Evolutionary conservation across 2,113 vertebrate species (phyloP), one percentile per base, ranked within the genome.

Genomic region (Trogon surrucura): DNA sequence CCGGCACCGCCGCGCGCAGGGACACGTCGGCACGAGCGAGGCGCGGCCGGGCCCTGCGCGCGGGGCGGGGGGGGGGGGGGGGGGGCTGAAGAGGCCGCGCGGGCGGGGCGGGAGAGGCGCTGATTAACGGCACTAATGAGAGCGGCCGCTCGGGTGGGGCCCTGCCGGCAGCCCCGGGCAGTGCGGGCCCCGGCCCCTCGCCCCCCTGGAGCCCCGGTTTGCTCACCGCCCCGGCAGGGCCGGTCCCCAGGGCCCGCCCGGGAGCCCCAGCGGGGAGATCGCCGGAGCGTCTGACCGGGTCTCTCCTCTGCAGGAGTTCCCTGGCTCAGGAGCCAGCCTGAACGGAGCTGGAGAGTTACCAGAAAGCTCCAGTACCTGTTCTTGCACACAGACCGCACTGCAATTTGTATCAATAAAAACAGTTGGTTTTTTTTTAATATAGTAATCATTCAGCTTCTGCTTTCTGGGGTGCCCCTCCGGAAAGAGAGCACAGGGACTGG

Each of bases 161-260:
- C 4, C n/a, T 8, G 57, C 41, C 22, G 6, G 58, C 65, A 4
- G 48, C 45, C n/a, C 18, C 6, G 9, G 36, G 11, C 16, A 45
- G 44, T 45, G 44, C 1, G 13, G 16, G 3, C 9, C 13, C 29
- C 27, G 0, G 32, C 47, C 45, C 15, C 47, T 7, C 22, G 13
- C 10, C 23, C 14, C 20, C 30, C 11, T 13, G 13, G 32, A 16
- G 8, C 16, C 3, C 3, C 61, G 16, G 3, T 11, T n/a, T 16
- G 8, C 29, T 18, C 5, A 30, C 21, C 21, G 44, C 7, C 38
- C 8, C 27, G 7, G 22, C 19, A 3, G 6, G 47, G 7, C 21
- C 0, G 5, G 1, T 16, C 6, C 21, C 18, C 2, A 1, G 2
- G 21, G 36, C 48, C 21, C 4, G 5, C 51, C 10, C 2, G 0